phyloP scores from a whole-genome alignment of 2,797 vertebrate species.

The Crotalus adamanteus region DNA sequence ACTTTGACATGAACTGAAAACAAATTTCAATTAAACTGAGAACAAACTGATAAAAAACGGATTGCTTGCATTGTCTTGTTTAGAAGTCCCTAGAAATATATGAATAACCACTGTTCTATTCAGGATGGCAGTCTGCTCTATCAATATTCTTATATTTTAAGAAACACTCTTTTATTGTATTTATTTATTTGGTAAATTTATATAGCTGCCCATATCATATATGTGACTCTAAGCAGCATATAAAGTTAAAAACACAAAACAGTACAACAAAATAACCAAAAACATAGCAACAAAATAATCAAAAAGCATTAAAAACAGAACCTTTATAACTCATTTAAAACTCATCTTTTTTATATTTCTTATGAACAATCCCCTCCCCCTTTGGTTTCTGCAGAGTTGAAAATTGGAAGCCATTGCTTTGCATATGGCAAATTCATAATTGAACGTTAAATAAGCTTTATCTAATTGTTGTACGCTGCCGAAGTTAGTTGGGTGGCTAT shows the following conservation, averaged over 20 bases:
- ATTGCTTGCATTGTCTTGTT: not conserved
- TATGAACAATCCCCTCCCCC: not conserved
- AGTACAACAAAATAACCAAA: not conserved
- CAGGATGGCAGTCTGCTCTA: not conserved
- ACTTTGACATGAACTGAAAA: constrained; percentile 41
- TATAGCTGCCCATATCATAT: not conserved
- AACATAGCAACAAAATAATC: not conserved
- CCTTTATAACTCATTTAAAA: not conserved
- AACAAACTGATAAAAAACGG: not conserved
- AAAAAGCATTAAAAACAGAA: not conserved
- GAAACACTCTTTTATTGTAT: not conserved
- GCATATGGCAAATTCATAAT: not conserved
- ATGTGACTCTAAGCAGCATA: not conserved
- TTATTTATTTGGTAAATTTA: not conserved
- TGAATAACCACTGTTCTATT: not conserved
- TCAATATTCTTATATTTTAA: not conserved
- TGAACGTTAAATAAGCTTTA: not conserved
- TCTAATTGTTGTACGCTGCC: not conserved
- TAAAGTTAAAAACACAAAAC: not conserved
- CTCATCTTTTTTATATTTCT: not conserved
- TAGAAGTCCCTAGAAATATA: not conserved
- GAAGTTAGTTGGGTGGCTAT: not conserved
- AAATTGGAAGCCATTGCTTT: not conserved
- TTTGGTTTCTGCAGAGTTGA: not conserved
- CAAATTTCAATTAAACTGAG: constrained; percentile 6